Conservation (phyloP, 2,888 invertebrate genomes). For the Dascillus cervinus region DNA sequence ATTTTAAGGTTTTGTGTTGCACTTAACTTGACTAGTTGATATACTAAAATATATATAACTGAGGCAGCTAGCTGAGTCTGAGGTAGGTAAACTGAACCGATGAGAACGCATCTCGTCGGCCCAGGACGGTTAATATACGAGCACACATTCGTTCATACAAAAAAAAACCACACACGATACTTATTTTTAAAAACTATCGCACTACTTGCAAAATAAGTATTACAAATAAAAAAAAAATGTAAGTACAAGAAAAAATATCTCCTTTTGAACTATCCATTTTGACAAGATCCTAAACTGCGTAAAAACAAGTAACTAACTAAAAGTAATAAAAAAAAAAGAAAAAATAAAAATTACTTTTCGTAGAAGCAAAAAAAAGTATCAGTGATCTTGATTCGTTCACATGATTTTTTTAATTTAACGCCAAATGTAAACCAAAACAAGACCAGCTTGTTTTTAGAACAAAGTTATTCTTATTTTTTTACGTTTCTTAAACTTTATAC, state of each 20-base stretch:
- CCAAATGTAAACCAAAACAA: slow-evolving; percentile 21
- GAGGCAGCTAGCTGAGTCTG: slow-evolving; percentile 26
- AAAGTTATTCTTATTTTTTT: too few relatives aligned
- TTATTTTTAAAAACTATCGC: slow-evolving; percentile 15
- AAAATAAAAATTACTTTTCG: slow-evolving; percentile 17
- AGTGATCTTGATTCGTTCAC: slow-evolving; percentile 1
- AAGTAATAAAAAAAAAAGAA: slow-evolving; percentile 17
- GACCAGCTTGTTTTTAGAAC: slow-evolving; percentile 31
- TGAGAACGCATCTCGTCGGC: slow-evolving; percentile 10
- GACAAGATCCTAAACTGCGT: background rate
- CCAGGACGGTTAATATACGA: slow-evolving; percentile 24
- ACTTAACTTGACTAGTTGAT: slow-evolving; percentile 23
- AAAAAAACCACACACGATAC: slow-evolving; percentile 14
- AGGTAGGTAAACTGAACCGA: slow-evolving; percentile 15
- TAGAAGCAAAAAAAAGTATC: too few relatives aligned
- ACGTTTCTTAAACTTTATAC: too few relatives aligned
- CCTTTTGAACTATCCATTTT: slow-evolving; percentile 1
- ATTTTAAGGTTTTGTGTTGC: slow-evolving; percentile 20
- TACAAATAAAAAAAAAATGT: slow-evolving; percentile 25
- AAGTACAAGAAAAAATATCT: slow-evolving; percentile 30
- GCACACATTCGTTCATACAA: slow-evolving; percentile 22
- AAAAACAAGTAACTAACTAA: slow-evolving; percentile 7
- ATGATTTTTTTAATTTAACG: slow-evolving; percentile 1
- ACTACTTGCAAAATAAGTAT: slow-evolving; percentile 21
- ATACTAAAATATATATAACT: slow-evolving; percentile 19